Base-by-base conservation (phyloP, 1,140 invertebrate genomes). In the Sarcophaga peregrina region DNA sequence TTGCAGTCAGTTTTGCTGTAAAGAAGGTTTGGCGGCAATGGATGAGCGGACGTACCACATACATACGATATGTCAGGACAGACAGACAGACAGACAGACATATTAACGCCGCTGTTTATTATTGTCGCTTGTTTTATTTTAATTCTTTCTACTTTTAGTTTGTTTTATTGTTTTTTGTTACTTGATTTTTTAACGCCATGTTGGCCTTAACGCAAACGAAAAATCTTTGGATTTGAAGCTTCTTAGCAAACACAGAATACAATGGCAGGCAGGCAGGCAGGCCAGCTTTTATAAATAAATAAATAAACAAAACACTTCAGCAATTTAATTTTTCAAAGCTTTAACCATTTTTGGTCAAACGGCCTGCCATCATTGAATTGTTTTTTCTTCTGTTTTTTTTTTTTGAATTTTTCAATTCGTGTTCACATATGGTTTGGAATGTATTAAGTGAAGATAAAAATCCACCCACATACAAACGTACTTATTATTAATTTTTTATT, bases 221-320 rank as follows among this genome's bases (percentile, higher is more conserved):
- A 76, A 9, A 50, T 78, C 25, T 78, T 78, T 78, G 75, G 48
- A 20, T 68, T 68, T 68, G 62, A 20, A 17, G 62, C 62, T 68
- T 20, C 62, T 68, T 20, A 8, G n/a, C 62, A n/a, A 58, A 58
- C 50, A 52, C 8, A 68, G 8, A n/a, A 68, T n/a, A 68, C 15
- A 20, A 68, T 7, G 7, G n/a, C n/a, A 68, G 11, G 6, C 52
- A 58, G 11, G n/a, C n/a, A n/a, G n/a, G n/a, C n/a, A n/a, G n/a
- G n/a, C n/a, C n/a, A 37, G 25, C 25, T 37, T 37, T 37, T 37
- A 37, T 37, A 37, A 58, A 58, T n/a, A 68, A 68, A 68, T 68
- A 25, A 68, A 68, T 25, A 25, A 17, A 58, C 1, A 68, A 68
- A 37, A 37, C 25, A 37, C 25, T 37, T 37, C 1, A 37, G 4